phyloP scores from a whole-genome alignment of 2,888 invertebrate genomes.

The Tyria jacobaeae region DNA sequence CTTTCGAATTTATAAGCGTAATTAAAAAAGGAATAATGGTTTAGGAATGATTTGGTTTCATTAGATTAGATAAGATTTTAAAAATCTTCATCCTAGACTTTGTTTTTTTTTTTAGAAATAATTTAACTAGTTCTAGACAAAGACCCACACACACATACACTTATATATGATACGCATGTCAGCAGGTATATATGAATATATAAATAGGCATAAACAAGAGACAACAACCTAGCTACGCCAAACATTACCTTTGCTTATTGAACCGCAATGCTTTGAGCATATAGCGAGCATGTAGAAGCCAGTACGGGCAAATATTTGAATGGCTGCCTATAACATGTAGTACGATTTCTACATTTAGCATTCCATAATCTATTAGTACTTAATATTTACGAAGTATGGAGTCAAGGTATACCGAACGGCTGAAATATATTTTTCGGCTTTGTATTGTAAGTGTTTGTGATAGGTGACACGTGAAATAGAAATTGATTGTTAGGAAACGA shows the following conservation, averaged over 20 bases:
- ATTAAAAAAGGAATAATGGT: too few relatives aligned
- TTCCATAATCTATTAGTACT: conserved; percentile 27
- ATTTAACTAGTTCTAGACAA: too few relatives aligned
- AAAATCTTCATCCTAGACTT: too few relatives aligned
- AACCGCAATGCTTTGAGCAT: conserved; percentile 54
- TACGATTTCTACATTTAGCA: conserved; percentile 7
- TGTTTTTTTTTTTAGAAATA: too few relatives aligned
- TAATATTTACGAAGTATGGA: conserved; percentile 31
- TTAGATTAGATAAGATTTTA: too few relatives aligned
- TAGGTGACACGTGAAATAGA: conserved; percentile 35
- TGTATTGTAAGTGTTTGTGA: conserved; percentile 21
- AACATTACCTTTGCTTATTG: conserved; percentile 67
- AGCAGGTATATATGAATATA: background rate
- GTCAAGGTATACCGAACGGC: conserved; percentile 22
- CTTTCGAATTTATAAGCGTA: too few relatives aligned
- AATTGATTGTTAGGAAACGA: conserved; percentile 25
- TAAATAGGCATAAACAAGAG: conserved; percentile 27
- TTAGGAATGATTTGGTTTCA: too few relatives aligned
- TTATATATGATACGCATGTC: too few relatives aligned
- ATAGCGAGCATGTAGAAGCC: conserved; percentile 47
- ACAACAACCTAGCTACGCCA: conserved; percentile 43
- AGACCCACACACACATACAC: too few relatives aligned
- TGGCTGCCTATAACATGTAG: conserved; percentile 59
- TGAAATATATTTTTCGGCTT: conserved; percentile 17
- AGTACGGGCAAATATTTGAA: conserved; percentile 69